Conservation (phyloP, 1,140 invertebrate genomes). For the Rhysida immarginata region DNA sequence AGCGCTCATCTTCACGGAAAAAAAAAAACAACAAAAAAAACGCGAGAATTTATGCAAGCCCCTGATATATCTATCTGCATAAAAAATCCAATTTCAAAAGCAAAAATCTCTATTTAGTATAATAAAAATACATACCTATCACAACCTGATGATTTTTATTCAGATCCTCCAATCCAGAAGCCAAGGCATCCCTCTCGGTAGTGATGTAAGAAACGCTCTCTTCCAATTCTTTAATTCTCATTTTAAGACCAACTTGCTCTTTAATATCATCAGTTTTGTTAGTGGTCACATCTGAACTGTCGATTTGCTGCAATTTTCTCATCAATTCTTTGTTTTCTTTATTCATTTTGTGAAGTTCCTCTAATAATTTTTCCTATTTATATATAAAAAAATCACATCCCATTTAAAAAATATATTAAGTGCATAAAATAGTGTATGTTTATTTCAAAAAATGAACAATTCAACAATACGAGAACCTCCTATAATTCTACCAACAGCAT, state of each 20-base stretch:
- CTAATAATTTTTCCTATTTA: conserved; percentile 1
- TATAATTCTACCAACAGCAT: too few relatives aligned
- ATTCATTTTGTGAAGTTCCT: conserved; percentile 1
- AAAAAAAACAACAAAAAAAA: too few relatives aligned
- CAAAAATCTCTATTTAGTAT: too few relatives aligned
- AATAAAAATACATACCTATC: conserved; percentile 27
- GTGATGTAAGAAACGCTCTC: conserved; percentile 39
- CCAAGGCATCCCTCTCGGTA: conserved; percentile 23
- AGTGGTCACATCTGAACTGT: neutral
- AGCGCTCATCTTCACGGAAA: too few relatives aligned
- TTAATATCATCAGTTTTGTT: conserved; percentile 9
- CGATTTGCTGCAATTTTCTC: neutral
- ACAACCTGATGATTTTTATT: conserved; percentile 52
- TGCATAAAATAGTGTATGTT: too few relatives aligned
- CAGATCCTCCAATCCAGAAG: conserved; percentile 46
- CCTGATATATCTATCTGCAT: too few relatives aligned
- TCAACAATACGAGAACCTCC: too few relatives aligned
- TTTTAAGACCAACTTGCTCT: conserved; percentile 13
- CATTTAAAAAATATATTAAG: too few relatives aligned
- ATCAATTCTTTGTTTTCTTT: neutral
- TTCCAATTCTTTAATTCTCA: conserved; percentile 19
- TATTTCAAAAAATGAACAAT: too few relatives aligned
- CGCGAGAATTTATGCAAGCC: too few relatives aligned
- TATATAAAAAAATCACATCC: too few relatives aligned
- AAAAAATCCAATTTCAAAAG: too few relatives aligned